A percentile compares a stretch with the other conserved stretches of the same genome.
Conservation (phyloP, 2,113 vertebrate genomes). For the Onychorhynchus coronatus region DNA sequence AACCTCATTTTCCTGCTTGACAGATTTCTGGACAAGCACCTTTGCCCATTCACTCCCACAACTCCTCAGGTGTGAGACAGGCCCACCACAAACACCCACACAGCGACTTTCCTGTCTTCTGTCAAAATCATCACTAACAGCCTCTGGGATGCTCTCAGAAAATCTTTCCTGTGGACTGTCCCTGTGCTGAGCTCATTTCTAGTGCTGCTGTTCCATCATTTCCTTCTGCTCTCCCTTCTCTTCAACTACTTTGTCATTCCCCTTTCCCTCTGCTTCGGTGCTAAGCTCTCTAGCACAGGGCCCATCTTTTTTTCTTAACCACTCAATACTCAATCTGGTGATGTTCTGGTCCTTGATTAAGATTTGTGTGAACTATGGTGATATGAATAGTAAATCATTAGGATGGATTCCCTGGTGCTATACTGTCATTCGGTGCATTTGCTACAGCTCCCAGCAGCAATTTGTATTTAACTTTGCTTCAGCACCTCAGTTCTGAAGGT, state of each 20-base stretch:
- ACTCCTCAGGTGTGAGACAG: background rate
- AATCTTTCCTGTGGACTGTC: background rate
- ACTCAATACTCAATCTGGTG: background rate
- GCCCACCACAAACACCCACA: background rate
- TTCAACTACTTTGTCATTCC: background rate
- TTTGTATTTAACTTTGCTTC: background rate
- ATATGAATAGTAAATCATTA: background rate
- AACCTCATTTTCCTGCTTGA: background rate
- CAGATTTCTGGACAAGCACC: background rate
- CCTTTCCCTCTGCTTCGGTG: background rate
- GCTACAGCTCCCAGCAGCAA: background rate
- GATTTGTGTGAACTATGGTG: background rate
- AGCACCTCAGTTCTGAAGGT: background rate
- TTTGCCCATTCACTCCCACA: background rate
- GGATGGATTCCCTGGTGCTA: background rate
- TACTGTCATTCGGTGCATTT: background rate
- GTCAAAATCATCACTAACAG: background rate
- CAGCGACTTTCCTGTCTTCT: background rate
- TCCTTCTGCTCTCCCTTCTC: background rate
- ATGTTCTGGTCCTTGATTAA: background rate
- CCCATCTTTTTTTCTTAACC: background rate
- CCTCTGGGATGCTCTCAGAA: background rate
- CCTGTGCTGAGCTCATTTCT: background rate
- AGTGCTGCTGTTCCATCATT: background rate
- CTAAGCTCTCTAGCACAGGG: background rate